Evolutionary conservation across 1,140 invertebrate genomes (phyloP).

Genomic region (Trichonephila inaurata): DNA sequence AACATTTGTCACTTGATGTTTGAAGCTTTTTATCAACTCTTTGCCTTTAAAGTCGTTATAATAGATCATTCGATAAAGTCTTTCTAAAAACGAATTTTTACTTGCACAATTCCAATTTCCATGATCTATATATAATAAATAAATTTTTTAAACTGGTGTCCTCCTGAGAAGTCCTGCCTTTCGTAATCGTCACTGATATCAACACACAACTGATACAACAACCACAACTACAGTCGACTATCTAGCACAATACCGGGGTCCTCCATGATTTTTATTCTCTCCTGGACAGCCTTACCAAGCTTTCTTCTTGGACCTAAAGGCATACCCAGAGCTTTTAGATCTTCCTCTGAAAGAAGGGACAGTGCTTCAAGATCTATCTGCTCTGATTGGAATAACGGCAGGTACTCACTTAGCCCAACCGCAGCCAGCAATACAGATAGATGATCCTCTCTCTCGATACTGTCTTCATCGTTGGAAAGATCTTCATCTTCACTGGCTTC

Average conservation of each 20-base stretch:
- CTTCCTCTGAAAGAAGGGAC: slow-evolving; percentile 92
- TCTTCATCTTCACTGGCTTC: background rate
- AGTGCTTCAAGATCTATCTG: slow-evolving; percentile 95
- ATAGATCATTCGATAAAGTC: no score
- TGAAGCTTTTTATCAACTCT: no score
- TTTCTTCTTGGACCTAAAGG: slow-evolving; percentile 91
- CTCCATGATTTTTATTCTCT: slow-evolving; percentile 87
- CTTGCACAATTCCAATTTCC: no score
- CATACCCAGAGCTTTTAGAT: slow-evolving; percentile 91
- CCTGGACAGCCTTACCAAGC: slow-evolving; percentile 90
- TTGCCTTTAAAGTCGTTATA: no score
- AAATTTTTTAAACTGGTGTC: no score
- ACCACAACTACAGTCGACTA: slow-evolving; percentile 56
- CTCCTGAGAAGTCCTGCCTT: no score
- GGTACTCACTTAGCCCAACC: slow-evolving; percentile 88
- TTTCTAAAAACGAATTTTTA: no score
- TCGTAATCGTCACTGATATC: no score
- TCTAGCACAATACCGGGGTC: slow-evolving; percentile 89
- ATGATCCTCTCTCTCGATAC: background rate
- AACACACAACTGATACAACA: no score
- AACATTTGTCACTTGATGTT: no score
- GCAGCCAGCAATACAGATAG: slow-evolving; percentile 87
- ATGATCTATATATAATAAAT: no score
- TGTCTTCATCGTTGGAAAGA: background rate
- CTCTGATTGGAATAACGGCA: slow-evolving; percentile 89